A percentile compares a stretch with the other conserved stretches of the same genome.
Evolutionary conservation across 2,797 vertebrate genomes (phyloP).

Genomic region (Luscinia megarhynchos): DNA sequence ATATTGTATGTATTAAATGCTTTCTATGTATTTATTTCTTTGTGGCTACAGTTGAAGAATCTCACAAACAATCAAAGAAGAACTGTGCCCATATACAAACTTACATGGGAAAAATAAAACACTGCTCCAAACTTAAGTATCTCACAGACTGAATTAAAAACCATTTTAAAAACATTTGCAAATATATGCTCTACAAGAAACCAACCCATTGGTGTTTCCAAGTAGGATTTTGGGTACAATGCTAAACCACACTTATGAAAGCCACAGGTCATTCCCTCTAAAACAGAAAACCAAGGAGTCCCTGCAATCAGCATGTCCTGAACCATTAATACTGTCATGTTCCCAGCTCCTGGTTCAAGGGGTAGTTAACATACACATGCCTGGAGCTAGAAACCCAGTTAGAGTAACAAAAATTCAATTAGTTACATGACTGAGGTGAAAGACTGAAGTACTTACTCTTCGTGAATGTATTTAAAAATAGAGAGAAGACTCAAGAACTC

Average conservation of each 20-base stretch:
- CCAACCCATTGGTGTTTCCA: not conserved
- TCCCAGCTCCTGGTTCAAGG: not conserved
- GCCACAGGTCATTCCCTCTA: not conserved
- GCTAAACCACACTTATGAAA: not conserved
- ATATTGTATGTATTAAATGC: too few relatives aligned
- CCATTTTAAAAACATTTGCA: fast-evolving
- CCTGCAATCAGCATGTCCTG: not conserved
- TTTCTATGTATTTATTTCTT: not conserved
- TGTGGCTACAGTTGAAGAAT: not conserved
- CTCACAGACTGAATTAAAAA: not conserved
- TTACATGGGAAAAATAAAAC: not conserved
- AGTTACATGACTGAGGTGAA: not conserved
- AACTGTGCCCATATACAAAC: not conserved
- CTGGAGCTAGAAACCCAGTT: not conserved
- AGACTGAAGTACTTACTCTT: not conserved
- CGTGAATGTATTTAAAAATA: not conserved
- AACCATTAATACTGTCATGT: not conserved
- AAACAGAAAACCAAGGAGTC: not conserved
- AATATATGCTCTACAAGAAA: not conserved
- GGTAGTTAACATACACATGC: not conserved
- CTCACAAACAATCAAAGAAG: not conserved
- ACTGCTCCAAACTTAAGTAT: not conserved
- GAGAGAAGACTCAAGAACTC: not conserved
- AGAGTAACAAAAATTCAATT: not conserved
- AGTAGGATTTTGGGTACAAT: not conserved